Conservation (phyloP, 2,797 vertebrate species). For the Hippopotamyrus pictus region DNA sequence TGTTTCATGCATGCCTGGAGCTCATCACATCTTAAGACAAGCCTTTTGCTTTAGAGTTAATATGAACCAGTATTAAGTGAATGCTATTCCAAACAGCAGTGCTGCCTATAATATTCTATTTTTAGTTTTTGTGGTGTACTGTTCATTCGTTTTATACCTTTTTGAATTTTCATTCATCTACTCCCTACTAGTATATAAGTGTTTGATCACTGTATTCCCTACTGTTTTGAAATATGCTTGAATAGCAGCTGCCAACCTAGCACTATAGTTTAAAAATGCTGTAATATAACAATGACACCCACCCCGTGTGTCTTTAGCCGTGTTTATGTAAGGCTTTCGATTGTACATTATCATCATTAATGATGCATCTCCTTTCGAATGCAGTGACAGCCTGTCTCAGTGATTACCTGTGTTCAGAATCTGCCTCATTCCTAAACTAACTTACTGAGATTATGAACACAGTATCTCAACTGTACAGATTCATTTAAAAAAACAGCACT, state of each 20-base stretch:
- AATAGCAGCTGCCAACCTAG: not conserved
- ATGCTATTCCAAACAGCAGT: not conserved
- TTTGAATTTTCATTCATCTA: not conserved
- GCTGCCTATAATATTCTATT: not conserved
- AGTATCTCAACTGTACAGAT: not conserved
- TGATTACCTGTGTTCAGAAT: not conserved
- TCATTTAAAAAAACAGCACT: not conserved
- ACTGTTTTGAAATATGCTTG: not conserved
- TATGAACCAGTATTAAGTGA: not conserved
- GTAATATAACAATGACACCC: not conserved
- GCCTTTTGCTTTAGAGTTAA: not conserved
- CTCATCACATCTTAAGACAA: not conserved
- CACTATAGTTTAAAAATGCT: not conserved
- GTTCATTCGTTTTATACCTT: not conserved
- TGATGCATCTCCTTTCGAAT: not conserved
- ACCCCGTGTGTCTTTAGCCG: not conserved
- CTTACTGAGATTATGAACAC: slow-evolving; percentile 11
- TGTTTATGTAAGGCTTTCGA: not conserved
- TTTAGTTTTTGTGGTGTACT: not conserved
- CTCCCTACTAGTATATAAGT: not conserved
- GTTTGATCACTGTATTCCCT: not conserved
- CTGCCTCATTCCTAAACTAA: not conserved
- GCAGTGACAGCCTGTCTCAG: not conserved
- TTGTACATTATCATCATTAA: not conserved
- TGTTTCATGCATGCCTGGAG: not conserved